Conservation (phyloP, 2,888 invertebrate genomes). For the Diploptera punctata region DNA sequence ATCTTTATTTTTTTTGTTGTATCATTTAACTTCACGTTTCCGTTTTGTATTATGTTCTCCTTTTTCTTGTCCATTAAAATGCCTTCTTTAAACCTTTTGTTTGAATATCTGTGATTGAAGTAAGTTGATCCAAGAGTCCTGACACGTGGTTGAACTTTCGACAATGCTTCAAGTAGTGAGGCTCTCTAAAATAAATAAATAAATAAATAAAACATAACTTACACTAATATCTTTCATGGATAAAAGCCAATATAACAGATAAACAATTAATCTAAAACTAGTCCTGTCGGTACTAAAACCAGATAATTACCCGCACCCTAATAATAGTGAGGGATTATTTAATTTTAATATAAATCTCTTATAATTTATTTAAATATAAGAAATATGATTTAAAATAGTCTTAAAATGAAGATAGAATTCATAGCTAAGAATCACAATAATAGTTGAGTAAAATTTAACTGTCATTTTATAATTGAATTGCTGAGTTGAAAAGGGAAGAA, state of each 20-base stretch:
- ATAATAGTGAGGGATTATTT: no score
- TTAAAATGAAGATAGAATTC: no score
- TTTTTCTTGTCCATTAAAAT: slow-evolving; percentile 53
- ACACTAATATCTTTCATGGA: not conserved
- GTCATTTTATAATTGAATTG: no score
- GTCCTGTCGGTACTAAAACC: not conserved
- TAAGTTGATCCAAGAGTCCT: slow-evolving; percentile 76
- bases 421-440: no score
- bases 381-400: no score
- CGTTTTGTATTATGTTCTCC: slow-evolving; percentile 50
- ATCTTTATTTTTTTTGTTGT: slow-evolving; percentile 48
- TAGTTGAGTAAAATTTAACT: no score
- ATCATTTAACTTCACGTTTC: slow-evolving; percentile 39
- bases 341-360: no score
- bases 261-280: no score
- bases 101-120: slow-evolving; percentile 82
- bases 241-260: no score
- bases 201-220: not conserved
- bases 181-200: slow-evolving; percentile 65
- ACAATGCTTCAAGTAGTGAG: slow-evolving; percentile 76
- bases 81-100: slow-evolving; percentile 82
- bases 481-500: no score
- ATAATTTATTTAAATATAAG: no score
- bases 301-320: not conserved
- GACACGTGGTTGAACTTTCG: slow-evolving; percentile 80